Percentiles rank a stretch among this genome's conserved stretches.
Evolutionary conservation across 2,797 vertebrate genomes (phyloP).

Genomic region (Rhabdomys pumilio): DNA sequence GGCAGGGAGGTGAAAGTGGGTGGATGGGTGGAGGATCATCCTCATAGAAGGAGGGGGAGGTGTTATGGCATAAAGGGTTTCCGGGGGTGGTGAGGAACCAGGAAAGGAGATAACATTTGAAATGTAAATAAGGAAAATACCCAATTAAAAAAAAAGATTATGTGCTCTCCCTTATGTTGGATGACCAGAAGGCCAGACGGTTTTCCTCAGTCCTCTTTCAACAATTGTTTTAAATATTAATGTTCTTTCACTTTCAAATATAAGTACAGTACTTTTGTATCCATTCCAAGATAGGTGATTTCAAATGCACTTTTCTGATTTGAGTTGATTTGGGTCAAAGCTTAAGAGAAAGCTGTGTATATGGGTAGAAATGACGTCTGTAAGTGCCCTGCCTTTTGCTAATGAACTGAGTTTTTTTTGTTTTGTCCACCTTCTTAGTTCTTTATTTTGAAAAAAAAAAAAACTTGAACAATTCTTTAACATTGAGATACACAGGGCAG

Average conservation of each 20-base stretch:
- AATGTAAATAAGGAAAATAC: too few species aligned
- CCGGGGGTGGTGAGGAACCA: too few species aligned
- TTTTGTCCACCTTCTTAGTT: conserved; percentile 17
- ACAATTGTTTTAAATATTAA: conserved; percentile 70
- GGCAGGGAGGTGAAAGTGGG: too few species aligned
- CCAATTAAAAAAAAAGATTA: too few species aligned
- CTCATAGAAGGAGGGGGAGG: too few species aligned
- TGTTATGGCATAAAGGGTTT: too few species aligned
- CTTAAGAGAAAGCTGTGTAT: conserved; percentile 82
- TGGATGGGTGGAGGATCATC: too few species aligned
- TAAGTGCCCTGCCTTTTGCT: conserved; percentile 81
- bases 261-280: conserved; percentile 80
- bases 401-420: not conserved
- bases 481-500: conserved; percentile 58
- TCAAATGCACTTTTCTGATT: conserved; percentile 84
- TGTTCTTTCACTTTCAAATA: conserved; percentile 83
- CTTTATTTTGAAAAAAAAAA: conserved; percentile 72
- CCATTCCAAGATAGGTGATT: conserved; percentile 75
- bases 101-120: too few species aligned
- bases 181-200: conserved; percentile 67
- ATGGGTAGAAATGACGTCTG: conserved; percentile 75
- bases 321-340: conserved; percentile 83
- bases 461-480: conserved; percentile 68
- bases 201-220: conserved; percentile 63
- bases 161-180: not conserved